Evolutionary conservation across 2,888 invertebrate genomes (phyloP).

Genomic region (Salticus scenicus): DNA sequence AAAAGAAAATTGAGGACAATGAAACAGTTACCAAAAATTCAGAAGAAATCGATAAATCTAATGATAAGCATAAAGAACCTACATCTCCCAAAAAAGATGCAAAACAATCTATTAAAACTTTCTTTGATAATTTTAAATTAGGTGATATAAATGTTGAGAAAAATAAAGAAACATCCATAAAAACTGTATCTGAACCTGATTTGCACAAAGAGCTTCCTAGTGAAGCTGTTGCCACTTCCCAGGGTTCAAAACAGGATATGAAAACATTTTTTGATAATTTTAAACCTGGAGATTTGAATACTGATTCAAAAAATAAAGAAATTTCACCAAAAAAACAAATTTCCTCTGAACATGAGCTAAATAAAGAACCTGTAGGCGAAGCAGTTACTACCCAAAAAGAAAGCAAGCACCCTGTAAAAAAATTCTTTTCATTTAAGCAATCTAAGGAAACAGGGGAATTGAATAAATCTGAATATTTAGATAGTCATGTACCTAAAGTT

Average conservation of each 20-base stretch:
- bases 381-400: not conserved
- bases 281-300: not conserved
- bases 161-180: too few relatives aligned
- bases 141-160: too few relatives aligned
- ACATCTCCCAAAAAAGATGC: not conserved
- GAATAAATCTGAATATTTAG: not conserved
- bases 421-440: not conserved
- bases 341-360: not conserved
- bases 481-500: not conserved
- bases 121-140: not conserved
- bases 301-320: not conserved
- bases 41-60: too few relatives aligned
- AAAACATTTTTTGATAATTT: not conserved
- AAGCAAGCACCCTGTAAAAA: not conserved
- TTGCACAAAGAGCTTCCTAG: not conserved
- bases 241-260: not conserved
- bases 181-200: too few relatives aligned
- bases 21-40: not conserved
- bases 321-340: not conserved
- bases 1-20: not conserved
- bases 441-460: not conserved
- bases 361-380: not conserved
- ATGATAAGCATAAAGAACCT: not conserved
- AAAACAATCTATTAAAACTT: not conserved
- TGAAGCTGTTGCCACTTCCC: too few relatives aligned